Evolutionary conservation across 2,797 vertebrate genomes (phyloP).

Genomic region (Thaleichthys pacificus): DNA sequence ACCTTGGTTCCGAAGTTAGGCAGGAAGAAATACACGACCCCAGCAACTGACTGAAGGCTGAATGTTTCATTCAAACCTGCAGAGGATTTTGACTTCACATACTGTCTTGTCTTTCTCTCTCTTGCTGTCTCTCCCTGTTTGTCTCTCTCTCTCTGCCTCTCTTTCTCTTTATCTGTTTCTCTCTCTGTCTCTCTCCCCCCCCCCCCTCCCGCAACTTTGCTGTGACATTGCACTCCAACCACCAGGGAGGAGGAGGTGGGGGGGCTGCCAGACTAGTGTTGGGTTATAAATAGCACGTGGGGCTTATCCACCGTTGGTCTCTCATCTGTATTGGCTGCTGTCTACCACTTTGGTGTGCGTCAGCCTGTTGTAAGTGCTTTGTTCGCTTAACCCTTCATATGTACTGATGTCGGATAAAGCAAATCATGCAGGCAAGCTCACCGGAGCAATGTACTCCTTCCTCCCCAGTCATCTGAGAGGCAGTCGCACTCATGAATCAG

Average conservation of each 20-base stretch:
- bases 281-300: constrained; percentile 71
- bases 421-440: not conserved
- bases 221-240: constrained; percentile 55
- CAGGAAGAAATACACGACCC: too few species aligned
- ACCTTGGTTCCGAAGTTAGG: not conserved
- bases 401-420: not conserved
- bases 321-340: constrained; percentile 67
- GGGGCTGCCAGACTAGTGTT: constrained; percentile 59
- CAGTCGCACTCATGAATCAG: not conserved
- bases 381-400: constrained; percentile 22
- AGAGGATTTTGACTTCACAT: not conserved
- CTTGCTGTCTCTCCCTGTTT: not conserved
- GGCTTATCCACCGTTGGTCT: constrained; percentile 60
- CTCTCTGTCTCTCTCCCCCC: not conserved
- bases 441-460: not conserved
- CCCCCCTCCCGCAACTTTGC: constrained; percentile 5
- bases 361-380: constrained; percentile 38
- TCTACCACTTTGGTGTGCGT: constrained; percentile 50
- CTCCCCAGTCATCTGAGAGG: too few species aligned
- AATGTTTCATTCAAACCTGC: not conserved
- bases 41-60: not conserved
- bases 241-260: constrained; percentile 41
- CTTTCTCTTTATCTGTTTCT: too few species aligned
- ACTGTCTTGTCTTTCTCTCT: not conserved
- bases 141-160: not conserved